Conservation (phyloP, 37 sponge, comb jelly and placozoan genomes). For the Hormiphora californensis region DNA sequence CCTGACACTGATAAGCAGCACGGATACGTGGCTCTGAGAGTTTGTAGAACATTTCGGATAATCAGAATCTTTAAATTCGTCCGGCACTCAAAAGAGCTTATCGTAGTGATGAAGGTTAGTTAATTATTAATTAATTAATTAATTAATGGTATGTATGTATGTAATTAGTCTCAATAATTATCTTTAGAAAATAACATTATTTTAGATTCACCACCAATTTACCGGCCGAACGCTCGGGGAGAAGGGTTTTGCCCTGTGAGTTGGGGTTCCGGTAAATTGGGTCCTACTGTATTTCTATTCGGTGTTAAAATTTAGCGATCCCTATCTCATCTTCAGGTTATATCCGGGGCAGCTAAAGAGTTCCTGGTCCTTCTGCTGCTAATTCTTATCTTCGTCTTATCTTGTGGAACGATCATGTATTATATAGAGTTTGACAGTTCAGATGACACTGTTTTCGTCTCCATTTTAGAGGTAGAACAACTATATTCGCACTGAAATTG, state of each 20-base stretch:
- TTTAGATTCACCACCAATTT: too few species aligned
- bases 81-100: slow-evolving; percentile 5
- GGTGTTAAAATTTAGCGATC: too few species aligned
- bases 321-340: not conserved
- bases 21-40: not conserved
- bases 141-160: too few species aligned
- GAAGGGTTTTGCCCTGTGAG: too few species aligned
- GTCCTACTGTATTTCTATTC: too few species aligned
- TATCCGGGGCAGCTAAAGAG: not conserved
- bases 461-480: not conserved
- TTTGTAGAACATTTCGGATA: not conserved
- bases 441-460: not conserved
- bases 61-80: slow-evolving; percentile 1
- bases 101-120: slow-evolving; percentile 2
- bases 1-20: not conserved
- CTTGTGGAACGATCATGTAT: slow-evolving; percentile 7
- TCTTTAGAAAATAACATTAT: too few species aligned
- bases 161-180: too few species aligned
- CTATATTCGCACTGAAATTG: too few species aligned
- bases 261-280: too few species aligned
- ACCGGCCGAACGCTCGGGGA: too few species aligned
- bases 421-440: not conserved
- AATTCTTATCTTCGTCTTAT: not conserved
- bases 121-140: not conserved
- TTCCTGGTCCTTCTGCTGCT: not conserved